These are phyloP conservation scores for Priocnemis perturbator DNA, from an alignment of 2,888 invertebrate species.

Conservation along the genomic window DNA sequence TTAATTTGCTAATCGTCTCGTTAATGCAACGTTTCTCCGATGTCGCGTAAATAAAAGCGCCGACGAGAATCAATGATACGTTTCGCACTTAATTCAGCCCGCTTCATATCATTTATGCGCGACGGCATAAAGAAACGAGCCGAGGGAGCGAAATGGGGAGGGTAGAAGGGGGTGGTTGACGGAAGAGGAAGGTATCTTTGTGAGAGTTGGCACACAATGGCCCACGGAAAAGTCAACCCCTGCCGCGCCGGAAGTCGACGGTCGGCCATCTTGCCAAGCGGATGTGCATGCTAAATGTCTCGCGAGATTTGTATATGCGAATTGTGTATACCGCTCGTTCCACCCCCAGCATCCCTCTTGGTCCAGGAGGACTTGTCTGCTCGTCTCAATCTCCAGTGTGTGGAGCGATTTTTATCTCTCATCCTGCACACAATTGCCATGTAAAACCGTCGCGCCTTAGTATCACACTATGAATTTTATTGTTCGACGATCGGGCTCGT, in stretches of 20 bases:
- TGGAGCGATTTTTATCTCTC: constrained; percentile 20
- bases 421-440: background rate
- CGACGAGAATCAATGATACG: too few relatives aligned
- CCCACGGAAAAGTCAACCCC: constrained; percentile 58
- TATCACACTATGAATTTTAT: too few relatives aligned
- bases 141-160: constrained; percentile 4
- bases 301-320: constrained; percentile 64
- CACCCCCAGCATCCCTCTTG: constrained; percentile 20
- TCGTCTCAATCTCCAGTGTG: too few relatives aligned
- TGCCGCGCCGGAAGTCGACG: constrained; percentile 64
- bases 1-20: too few relatives aligned
- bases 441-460: too few relatives aligned
- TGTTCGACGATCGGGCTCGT: too few relatives aligned
- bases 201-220: constrained; percentile 63
- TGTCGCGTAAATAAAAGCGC: too few relatives aligned
- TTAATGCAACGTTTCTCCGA: too few relatives aligned
- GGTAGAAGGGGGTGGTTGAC: constrained; percentile 21
- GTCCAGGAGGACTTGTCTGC: constrained; percentile 11
- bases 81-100: too few relatives aligned
- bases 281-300: constrained; percentile 71
- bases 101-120: too few relatives aligned
- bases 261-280: constrained; percentile 70
- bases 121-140: too few relatives aligned
- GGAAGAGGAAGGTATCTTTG: constrained; percentile 48
- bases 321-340: constrained; percentile 38